phyloP scores from a whole-genome alignment of 2,797 vertebrate genomes.

The Sphenodon punctatus region DNA sequence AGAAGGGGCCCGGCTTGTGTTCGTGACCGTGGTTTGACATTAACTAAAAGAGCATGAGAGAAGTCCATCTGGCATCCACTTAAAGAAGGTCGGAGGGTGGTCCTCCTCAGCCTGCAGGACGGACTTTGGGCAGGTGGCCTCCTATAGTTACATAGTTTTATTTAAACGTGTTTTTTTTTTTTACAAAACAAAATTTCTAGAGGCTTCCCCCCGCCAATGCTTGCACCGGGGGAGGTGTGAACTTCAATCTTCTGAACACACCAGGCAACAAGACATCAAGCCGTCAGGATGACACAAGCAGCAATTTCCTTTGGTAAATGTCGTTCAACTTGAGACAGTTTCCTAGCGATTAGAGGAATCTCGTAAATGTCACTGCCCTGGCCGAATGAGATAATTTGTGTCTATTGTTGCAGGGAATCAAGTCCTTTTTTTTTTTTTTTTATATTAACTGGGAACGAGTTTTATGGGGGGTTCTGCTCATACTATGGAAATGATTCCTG shows the following conservation, averaged over 20 bases:
- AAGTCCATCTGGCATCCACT: too few species aligned
- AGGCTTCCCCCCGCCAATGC: too few species aligned
- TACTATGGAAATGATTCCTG: constrained; percentile 65
- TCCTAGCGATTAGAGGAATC: constrained; percentile 48
- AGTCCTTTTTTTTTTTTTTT: constrained; percentile 22
- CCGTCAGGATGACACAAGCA: constrained; percentile 14
- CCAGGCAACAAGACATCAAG: constrained; percentile 14
- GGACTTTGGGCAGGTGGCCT: too few species aligned
- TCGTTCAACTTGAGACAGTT: background rate
- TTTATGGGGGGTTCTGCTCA: constrained; percentile 54
- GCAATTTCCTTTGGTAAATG: background rate
- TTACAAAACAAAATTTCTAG: too few species aligned
- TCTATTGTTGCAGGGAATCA: constrained; percentile 51
- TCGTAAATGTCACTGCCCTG: constrained; percentile 67
- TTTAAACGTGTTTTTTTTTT: too few species aligned
- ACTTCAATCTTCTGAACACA: background rate
- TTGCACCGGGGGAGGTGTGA: background rate
- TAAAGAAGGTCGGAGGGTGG: too few species aligned
- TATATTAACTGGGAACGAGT: constrained; percentile 62
- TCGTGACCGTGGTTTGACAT: too few species aligned
- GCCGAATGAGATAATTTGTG: constrained; percentile 65
- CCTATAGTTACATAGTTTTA: too few species aligned
- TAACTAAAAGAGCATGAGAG: too few species aligned
- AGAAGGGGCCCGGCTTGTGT: too few species aligned
- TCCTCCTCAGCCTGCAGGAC: too few species aligned